These are phyloP conservation scores for Carlito syrichta DNA, from an alignment of 2,113 vertebrate genomes.

Conservation along the genomic window DNA sequence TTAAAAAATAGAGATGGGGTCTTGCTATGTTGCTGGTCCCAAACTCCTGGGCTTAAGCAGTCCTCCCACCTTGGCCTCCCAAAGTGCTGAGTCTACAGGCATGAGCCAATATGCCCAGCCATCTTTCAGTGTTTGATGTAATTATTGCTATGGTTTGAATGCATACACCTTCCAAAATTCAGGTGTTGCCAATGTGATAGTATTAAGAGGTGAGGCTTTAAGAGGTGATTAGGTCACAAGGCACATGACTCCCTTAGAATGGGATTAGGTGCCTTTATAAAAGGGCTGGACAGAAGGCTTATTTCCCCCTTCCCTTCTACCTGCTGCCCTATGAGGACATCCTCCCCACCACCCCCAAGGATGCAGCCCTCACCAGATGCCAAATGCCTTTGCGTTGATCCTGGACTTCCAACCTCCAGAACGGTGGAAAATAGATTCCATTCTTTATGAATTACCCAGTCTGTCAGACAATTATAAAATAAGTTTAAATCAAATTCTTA, in stretches of 20 bases:
- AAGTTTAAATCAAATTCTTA: not conserved
- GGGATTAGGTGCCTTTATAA: not conserved
- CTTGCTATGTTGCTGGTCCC: too few relatives aligned
- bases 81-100: too few relatives aligned
- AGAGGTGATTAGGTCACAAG: not conserved
- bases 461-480: not conserved
- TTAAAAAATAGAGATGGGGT: too few relatives aligned
- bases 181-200: not conserved
- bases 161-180: not conserved
- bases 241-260: not conserved
- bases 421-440: not conserved
- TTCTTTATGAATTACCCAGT: not conserved
- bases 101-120: too few relatives aligned
- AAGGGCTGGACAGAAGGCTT: not conserved
- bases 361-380: accelerated
- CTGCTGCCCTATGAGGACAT: too few relatives aligned
- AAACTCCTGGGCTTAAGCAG: too few relatives aligned
- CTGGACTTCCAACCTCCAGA: not conserved
- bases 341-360: too few relatives aligned
- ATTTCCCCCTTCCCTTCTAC: accelerated
- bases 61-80: too few relatives aligned
- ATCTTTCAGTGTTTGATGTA: not conserved
- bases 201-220: not conserved
- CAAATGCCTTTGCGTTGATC: not conserved
- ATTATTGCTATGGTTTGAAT: not conserved